Conservation (phyloP, 2,113 vertebrate genomes). For the Lutjanus erythropterus region DNA sequence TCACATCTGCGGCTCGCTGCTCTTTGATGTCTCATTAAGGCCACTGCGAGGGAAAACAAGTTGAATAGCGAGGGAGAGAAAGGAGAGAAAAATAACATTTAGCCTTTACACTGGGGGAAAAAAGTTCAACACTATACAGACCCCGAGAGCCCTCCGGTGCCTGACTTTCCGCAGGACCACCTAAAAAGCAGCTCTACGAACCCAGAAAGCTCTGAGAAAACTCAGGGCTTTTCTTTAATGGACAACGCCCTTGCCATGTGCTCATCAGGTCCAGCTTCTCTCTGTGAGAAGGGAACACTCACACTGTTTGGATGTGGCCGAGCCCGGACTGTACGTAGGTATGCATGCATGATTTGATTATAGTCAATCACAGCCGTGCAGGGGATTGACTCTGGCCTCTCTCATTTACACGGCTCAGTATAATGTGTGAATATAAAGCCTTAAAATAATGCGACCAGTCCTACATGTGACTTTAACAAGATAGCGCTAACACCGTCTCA, state of each 20-base stretch:
- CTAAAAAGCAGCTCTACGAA: slow-evolving; percentile 83
- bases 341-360: slow-evolving; percentile 38
- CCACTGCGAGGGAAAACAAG: slow-evolving; percentile 60
- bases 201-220: slow-evolving; percentile 78
- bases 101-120: slow-evolving; percentile 69
- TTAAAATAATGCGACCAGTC: slow-evolving; percentile 16
- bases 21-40: slow-evolving; percentile 81
- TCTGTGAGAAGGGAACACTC: slow-evolving; percentile 36
- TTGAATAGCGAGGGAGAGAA: slow-evolving; percentile 54
- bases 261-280: slow-evolving; percentile 72
- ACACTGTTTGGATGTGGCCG: slow-evolving; percentile 50
- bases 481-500: slow-evolving; percentile 68
- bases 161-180: slow-evolving; percentile 85
- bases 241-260: slow-evolving; percentile 81
- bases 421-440: slow-evolving; percentile 25
- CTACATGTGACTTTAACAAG: slow-evolving; percentile 54
- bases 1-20: slow-evolving; percentile 57
- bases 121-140: slow-evolving; percentile 82
- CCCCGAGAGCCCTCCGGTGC: slow-evolving; percentile 74
- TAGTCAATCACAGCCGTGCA: slow-evolving; percentile 19
- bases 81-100: slow-evolving; percentile 79
- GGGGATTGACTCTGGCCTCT: slow-evolving; percentile 20
- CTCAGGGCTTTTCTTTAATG: slow-evolving; percentile 71
- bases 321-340: slow-evolving; percentile 11
- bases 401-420: slow-evolving; percentile 10